Evolutionary conservation across 2,797 vertebrate species (phyloP).

Genomic region (Hyperoplus immaculatus): DNA sequence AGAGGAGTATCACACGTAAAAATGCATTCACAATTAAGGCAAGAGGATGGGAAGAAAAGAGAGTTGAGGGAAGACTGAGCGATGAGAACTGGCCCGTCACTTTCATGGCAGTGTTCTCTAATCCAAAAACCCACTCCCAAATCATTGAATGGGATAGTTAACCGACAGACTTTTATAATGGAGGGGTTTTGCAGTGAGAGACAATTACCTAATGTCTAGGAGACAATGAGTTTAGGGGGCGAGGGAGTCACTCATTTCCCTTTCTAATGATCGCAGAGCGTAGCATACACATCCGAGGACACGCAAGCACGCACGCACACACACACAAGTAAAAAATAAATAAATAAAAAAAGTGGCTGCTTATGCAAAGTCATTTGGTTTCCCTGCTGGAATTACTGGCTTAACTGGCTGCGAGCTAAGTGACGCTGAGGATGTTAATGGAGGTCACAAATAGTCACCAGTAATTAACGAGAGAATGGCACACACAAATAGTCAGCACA

Average conservation of each 20-base stretch:
- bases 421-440: slow-evolving; percentile 79
- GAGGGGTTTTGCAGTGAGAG: slow-evolving; percentile 68
- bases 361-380: slow-evolving; percentile 81
- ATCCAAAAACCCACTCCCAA: slow-evolving; percentile 71
- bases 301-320: slow-evolving; percentile 12
- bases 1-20: slow-evolving; percentile 51
- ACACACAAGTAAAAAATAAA: slow-evolving; percentile 12
- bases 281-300: slow-evolving; percentile 49
- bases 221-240: slow-evolving; percentile 81
- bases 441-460: slow-evolving; percentile 80
- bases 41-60: slow-evolving; percentile 45
- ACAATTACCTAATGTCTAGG: slow-evolving; percentile 80
- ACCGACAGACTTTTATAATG: slow-evolving; percentile 67
- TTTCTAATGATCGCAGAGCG: slow-evolving; percentile 77
- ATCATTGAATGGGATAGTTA: slow-evolving; percentile 56
- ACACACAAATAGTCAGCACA: slow-evolving; percentile 38
- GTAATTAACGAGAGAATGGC: slow-evolving; percentile 76
- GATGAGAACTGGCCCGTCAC: slow-evolving; percentile 34
- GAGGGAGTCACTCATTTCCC: slow-evolving; percentile 79
- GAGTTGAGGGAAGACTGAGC: slow-evolving; percentile 28
- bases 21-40: slow-evolving; percentile 44
- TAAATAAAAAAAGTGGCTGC: slow-evolving; percentile 52
- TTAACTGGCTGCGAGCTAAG: slow-evolving; percentile 74
- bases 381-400: slow-evolving; percentile 78
- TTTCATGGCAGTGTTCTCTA: slow-evolving; percentile 45